Evolutionary conservation across 1,140 invertebrate species (phyloP), one percentile per base, ranked within the genome.

Genomic region (Aphaenogaster rudis): DNA sequence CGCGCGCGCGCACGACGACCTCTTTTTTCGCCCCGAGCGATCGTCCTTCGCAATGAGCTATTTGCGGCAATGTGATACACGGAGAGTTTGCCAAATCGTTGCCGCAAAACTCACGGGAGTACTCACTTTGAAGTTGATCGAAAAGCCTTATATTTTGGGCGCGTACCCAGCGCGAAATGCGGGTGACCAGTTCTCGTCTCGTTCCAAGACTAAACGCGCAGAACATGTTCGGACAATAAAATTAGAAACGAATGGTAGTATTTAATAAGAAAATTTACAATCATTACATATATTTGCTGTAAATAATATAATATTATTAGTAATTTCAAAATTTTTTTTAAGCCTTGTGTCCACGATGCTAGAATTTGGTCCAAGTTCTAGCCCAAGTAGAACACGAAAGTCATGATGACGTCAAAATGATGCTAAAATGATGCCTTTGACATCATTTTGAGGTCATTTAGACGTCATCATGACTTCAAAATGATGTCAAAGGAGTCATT

Each of bases 21-120:
- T 45, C 39, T 79, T 64, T 74, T 45, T 63, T 69, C 28, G 15
- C 42, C 42, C 61, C 21, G 76, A 17, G 64, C 48, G 5, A 54
- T 33, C 63, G 84, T 86, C 84, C 72, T 79, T 86, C 72, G 72
- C 76, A 79, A 66, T 86, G 72, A 80, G 76, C 36, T 86, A 86
- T 86, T 79, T 86, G 36, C 39, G 59, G 59, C 50, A 42, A 39
- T 36, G 59, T 45, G 61, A 66, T 79, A 79, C n/a, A 52, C 74
- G 36, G n/a, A 28, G 39, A 66, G 33, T 66, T 79, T 79, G 82
- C 82, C 84, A 86, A 79, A 77, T 67, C 52, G 59, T 42, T 64
- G 36, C 15, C 36, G 33, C 64, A 42, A 76, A 74, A 48, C 69
- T 59, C 54, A n/a, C 5, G 42, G 17, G 28, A 21, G n/a, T 76